Evolutionary conservation across 1,140 invertebrate species (phyloP), one percentile per base, ranked within the genome.

Genomic region (Euwallacea similis): DNA sequence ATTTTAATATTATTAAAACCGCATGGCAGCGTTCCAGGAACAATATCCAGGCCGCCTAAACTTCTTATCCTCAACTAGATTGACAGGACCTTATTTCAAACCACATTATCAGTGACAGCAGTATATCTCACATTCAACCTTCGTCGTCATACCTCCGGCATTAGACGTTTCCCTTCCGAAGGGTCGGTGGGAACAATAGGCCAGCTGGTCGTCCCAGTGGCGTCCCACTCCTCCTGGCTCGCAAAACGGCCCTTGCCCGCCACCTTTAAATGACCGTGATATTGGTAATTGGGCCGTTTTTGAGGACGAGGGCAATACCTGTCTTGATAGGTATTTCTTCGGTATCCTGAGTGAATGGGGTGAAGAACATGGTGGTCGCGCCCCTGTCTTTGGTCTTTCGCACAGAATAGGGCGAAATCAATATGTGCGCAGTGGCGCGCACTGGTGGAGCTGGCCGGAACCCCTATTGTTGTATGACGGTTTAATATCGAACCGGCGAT

Each of bases 371-470:
- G 1, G 21, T 4, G 21, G 21, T 33, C 21, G 21, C 21, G 21
- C 21, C 21, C 21, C 21, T 33, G 21, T 33, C 21, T 33, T 33
- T 33, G 21, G 21, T 33, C 16, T 60, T 60, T 60, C 10, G 9
- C 16, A 67, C 56, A 71, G 73, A 69, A 75, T 70, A 69, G 66
- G 59, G 74, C 71, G 71, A 71, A 77, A 77, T 77, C 76, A 75
- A 77, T 77, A 77, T 66, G 69, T 62, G 74, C 74, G 64, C 71
- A 70, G 74, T 75, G 69, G 76, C 74, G 76, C 76, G 74, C 74
- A 74, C 76, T 77, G 66, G 73, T 73, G 76, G 74, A 69, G 63
- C 74, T 77, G 76, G 64, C 76, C 76, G 76, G 74, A 77, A 77
- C 74, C 63, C 59, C 71, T 72, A 75, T 76, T 76, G 75, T 76